Conservation (phyloP, 2,888 invertebrate species). For the Chelonus formosanus region DNA sequence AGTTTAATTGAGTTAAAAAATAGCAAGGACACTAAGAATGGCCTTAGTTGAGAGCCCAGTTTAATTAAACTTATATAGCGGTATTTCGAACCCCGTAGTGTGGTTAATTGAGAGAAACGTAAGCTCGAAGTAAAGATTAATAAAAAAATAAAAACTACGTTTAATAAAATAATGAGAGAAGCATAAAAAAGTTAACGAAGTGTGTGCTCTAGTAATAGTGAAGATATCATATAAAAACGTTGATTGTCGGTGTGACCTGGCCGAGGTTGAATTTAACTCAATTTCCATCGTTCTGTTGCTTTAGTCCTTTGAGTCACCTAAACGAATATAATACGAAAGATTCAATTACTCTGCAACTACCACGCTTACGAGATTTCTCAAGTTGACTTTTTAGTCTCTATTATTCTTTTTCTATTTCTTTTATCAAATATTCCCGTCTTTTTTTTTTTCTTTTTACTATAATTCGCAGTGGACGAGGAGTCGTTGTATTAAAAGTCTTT, state of each 20-base stretch:
- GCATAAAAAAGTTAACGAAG: not conserved
- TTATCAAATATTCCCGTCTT: not conserved
- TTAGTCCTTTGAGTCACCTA: conserved; percentile 48
- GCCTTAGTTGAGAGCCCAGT: conserved; percentile 26
- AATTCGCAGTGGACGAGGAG: not conserved
- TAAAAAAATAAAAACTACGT: not conserved
- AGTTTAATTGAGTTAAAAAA: conserved; percentile 2
- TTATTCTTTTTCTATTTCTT: not conserved
- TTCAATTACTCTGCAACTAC: conserved; percentile 36
- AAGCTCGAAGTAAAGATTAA: not conserved
- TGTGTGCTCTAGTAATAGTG: not conserved
- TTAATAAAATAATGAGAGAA: not conserved
- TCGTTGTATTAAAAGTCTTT: not conserved
- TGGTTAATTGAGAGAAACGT: conserved; percentile 30
- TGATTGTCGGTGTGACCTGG: not conserved
- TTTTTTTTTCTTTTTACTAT: conserved; percentile 3
- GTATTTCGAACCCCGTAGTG: conserved; percentile 23
- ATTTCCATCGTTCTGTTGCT: conserved; percentile 51
- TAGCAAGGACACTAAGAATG: conserved; percentile 12
- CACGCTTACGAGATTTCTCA: conserved; percentile 25
- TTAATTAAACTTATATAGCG: conserved; percentile 34
- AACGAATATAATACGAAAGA: conserved; percentile 38
- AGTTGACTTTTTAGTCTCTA: not conserved
- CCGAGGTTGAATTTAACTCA: conserved; percentile 47
- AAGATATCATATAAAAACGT: not conserved